phyloP scores from a whole-genome alignment of 2,113 vertebrate genomes.

The Cheilinus undulatus region DNA sequence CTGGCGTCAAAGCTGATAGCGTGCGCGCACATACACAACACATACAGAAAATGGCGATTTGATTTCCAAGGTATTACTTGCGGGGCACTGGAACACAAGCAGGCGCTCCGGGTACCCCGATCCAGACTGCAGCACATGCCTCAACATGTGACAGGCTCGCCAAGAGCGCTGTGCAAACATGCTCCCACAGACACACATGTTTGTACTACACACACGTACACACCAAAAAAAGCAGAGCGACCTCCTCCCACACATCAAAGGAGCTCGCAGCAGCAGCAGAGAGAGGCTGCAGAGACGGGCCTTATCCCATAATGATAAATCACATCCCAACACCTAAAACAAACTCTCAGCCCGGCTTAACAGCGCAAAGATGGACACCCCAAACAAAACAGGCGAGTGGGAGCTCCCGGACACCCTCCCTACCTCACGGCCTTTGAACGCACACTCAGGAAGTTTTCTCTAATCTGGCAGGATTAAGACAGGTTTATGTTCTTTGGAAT shows the following conservation, averaged over 20 bases:
- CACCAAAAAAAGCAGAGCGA: conserved; percentile 15
- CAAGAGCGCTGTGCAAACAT: conserved; percentile 7
- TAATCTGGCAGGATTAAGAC: conserved; percentile 17
- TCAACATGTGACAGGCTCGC: conserved; percentile 52
- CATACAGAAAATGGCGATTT: conserved; percentile 21
- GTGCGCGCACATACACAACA: conserved; percentile 24
- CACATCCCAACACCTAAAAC: conserved; percentile 52
- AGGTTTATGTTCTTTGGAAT: conserved; percentile 3
- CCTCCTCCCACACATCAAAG: conserved; percentile 42
- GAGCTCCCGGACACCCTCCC: background rate
- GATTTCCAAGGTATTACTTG: conserved; percentile 59
- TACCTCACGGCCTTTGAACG: conserved; percentile 3
- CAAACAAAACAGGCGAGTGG: conserved; percentile 18
- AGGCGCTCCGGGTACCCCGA: conserved; percentile 37
- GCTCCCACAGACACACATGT: conserved; percentile 6
- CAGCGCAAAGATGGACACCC: conserved; percentile 20
- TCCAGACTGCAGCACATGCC: conserved; percentile 54
- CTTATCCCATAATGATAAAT: conserved; percentile 61
- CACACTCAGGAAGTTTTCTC: conserved; percentile 1
- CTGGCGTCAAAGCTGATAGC: conserved; percentile 31
- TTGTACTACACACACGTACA: conserved; percentile 14
- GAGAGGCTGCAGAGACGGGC: conserved; percentile 32
- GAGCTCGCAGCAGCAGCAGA: conserved; percentile 13
- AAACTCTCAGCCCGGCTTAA: conserved; percentile 19
- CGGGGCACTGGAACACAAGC: conserved; percentile 59